Conservation (phyloP, 2,888 invertebrate genomes). For the Pseudeuparius sepicola region DNA sequence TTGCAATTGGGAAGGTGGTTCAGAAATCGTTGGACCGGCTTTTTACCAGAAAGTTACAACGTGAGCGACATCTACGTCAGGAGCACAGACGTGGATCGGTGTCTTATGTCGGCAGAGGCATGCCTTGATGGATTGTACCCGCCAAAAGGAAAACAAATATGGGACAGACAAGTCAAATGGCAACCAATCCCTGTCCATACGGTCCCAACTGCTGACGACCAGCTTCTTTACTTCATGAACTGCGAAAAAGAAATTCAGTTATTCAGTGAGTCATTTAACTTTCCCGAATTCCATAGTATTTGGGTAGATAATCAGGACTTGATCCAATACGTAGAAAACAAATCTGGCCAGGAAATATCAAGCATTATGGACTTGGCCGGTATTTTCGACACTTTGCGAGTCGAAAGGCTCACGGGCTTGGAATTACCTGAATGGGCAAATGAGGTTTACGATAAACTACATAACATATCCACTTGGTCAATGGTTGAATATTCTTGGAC, state of each 20-base stretch:
- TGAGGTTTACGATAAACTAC: slow-evolving; percentile 47
- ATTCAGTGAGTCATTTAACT: slow-evolving; percentile 32
- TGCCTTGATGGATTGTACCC: slow-evolving; percentile 72
- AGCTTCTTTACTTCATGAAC: too few species aligned
- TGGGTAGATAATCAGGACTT: slow-evolving; percentile 48
- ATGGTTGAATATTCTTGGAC: slow-evolving; percentile 48
- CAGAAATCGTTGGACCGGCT: slow-evolving; percentile 55
- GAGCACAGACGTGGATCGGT: slow-evolving; percentile 82
- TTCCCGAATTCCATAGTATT: slow-evolving; percentile 34
- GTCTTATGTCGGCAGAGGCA: slow-evolving; percentile 77
- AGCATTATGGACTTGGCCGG: too few species aligned
- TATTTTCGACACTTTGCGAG: too few species aligned
- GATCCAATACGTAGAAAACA: too few species aligned
- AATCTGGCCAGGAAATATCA: too few species aligned
- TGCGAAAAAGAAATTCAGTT: slow-evolving; percentile 58
- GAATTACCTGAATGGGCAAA: slow-evolving; percentile 35
- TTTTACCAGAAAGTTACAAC: slow-evolving; percentile 46
- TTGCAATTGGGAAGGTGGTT: slow-evolving; percentile 66
- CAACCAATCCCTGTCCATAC: slow-evolving; percentile 74
- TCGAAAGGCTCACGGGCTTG: slow-evolving; percentile 55
- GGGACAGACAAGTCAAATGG: slow-evolving; percentile 55
- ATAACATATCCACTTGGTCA: slow-evolving; percentile 51
- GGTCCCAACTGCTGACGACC: too few species aligned
- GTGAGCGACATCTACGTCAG: slow-evolving; percentile 48
- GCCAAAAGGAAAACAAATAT: slow-evolving; percentile 47